phyloP scores from a whole-genome alignment of 1,140 invertebrate species.

The Polyergus mexicanus region DNA sequence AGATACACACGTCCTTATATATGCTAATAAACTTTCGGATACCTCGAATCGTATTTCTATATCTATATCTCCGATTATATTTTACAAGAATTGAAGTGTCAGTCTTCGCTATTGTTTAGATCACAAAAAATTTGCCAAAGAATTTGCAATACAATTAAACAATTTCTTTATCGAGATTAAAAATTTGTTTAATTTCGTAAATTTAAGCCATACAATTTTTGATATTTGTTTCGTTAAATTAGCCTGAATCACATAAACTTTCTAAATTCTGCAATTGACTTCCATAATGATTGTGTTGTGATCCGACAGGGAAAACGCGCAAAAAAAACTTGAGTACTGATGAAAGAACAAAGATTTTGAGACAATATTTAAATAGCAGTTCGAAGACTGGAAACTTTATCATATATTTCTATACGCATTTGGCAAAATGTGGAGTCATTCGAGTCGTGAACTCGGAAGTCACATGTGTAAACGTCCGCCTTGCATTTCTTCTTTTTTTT shows the following conservation, averaged over 20 bases:
- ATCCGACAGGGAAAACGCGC: slow-evolving; percentile 33
- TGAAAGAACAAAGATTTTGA: slow-evolving; percentile 2
- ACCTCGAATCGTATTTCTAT: slow-evolving; percentile 6
- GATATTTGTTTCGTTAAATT: background rate
- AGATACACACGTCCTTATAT: background rate
- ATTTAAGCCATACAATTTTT: background rate
- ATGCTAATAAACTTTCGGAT: background rate
- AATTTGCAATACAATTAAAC: slow-evolving; percentile 3
- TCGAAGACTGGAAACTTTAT: slow-evolving; percentile 17
- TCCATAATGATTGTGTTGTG: background rate
- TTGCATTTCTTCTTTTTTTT: background rate
- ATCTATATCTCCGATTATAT: slow-evolving; percentile 22
- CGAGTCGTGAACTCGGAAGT: slow-evolving; percentile 1
- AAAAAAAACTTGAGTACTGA: slow-evolving; percentile 17
- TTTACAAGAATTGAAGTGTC: slow-evolving; percentile 55
- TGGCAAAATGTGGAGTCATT: slow-evolving; percentile 19
- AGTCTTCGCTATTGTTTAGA: background rate
- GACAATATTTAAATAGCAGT: slow-evolving; percentile 2
- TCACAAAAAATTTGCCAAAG: background rate
- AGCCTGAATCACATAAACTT: slow-evolving; percentile 8
- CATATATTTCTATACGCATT: slow-evolving; percentile 30
- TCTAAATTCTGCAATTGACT: slow-evolving; percentile 18
- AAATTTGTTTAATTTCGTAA: background rate
- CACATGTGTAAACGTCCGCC: background rate
- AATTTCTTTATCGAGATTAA: background rate